Evolutionary conservation across 2,888 invertebrate species (phyloP).

Genomic region (Conomelus anceps): DNA sequence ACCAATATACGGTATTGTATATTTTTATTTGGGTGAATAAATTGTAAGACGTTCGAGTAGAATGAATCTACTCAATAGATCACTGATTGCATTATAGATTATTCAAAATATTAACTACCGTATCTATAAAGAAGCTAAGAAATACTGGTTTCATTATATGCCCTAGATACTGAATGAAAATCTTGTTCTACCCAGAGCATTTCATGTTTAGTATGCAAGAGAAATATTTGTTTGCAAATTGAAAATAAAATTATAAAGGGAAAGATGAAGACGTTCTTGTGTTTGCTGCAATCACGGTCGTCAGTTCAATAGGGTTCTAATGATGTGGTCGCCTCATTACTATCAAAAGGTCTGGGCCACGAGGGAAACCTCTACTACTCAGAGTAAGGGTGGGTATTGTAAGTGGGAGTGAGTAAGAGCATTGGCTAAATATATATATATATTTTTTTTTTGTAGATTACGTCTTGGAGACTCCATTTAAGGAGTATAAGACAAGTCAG

Average conservation of each 20-base stretch:
- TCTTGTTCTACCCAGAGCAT: background rate
- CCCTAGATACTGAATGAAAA: background rate
- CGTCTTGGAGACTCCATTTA: too few species aligned
- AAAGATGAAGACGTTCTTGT: background rate
- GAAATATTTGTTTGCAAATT: background rate
- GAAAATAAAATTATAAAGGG: background rate
- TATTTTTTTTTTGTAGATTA: too few species aligned
- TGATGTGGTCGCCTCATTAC: background rate
- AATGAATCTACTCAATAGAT: background rate
- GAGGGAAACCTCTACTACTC: background rate
- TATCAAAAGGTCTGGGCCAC: background rate
- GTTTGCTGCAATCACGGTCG: background rate
- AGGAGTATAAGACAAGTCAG: too few species aligned
- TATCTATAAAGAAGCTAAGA: too few species aligned
- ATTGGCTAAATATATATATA: background rate
- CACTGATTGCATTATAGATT: background rate
- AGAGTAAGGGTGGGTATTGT: background rate
- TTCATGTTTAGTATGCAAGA: background rate
- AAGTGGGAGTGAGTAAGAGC: background rate
- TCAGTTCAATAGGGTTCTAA: background rate
- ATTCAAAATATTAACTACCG: background rate
- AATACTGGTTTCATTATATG: too few species aligned
- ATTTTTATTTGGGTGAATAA: too few species aligned
- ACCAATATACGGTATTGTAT: too few species aligned
- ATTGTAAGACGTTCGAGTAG: too few species aligned